These are phyloP conservation scores for Drosophila niveifrons DNA, from an alignment of 2,888 invertebrate species.

Conservation along the genomic window DNA sequence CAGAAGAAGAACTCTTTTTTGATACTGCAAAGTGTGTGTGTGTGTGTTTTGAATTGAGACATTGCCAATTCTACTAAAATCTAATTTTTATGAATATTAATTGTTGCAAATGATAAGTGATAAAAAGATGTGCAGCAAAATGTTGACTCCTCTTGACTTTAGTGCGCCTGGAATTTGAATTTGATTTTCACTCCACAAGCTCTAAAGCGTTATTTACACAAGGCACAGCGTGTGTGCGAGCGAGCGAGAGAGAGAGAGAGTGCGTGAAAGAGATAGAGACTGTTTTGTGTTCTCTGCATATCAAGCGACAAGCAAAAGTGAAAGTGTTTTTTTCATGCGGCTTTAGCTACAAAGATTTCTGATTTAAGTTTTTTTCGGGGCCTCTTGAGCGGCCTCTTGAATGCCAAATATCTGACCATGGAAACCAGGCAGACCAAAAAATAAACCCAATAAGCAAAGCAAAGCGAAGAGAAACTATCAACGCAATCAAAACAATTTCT, in stretches of 20 bases:
- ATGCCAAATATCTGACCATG: conserved; percentile 74
- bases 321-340: conserved; percentile 64
- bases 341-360: conserved; percentile 12
- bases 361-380: conserved; percentile 12
- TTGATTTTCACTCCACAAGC: conserved; percentile 34
- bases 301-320: conserved; percentile 72
- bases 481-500: conserved; percentile 31
- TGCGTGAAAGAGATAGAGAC: conserved; percentile 49
- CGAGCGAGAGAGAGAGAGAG: neutral
- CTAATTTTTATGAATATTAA: neutral
- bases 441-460: conserved; percentile 47
- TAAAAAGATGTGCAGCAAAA: conserved; percentile 45
- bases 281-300: conserved; percentile 77
- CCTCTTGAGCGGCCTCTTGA: conserved; percentile 72
- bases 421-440: conserved; percentile 63
- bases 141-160: conserved; percentile 69
- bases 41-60: conserved; percentile 6
- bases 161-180: conserved; percentile 55
- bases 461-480: conserved; percentile 65
- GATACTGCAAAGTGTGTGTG: neutral
- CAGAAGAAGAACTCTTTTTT: conserved; percentile 38
- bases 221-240: neutral
- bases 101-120: neutral
- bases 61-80: conserved; percentile 10
- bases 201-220: conserved; percentile 13